Base-by-base conservation (phyloP, 2,113 vertebrate species). In the Equus przewalskii region DNA sequence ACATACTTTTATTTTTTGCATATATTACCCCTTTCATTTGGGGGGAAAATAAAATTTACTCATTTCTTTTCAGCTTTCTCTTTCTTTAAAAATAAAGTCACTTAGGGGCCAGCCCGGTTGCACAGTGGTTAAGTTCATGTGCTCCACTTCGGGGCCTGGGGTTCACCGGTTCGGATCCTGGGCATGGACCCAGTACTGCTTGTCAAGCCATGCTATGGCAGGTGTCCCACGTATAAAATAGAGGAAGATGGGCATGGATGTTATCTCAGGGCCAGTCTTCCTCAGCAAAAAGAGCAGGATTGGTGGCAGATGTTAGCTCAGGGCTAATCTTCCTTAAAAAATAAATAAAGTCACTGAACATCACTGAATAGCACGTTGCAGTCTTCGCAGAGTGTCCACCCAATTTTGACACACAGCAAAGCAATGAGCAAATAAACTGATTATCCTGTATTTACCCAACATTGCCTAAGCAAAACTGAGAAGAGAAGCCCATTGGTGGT, bases 41-140 rank as follows among this genome's bases (percentile, higher is more conserved):
- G 22, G 13, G 14, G 22, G 46, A 21, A n/a, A 80, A 24, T 60
- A 49, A 91, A 86, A 86, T 64, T 4, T 19, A 87, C 3, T 41
- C 33, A 51, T 67, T 94, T 94, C 70, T 65, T 84, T 84, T 94
- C 64, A 72, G 18, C 24, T 58, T 92, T 89, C 33, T 26, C 79
- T 91, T 73, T 33, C n/a, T 80, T 91, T 90, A 60, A 95, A 94
- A 67, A 51, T 26, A 85, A 65, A 82, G 10, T 69, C 46, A 76
- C 18, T 49, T 33, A 70, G 36, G 36, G 36, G 36, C 36, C 36
- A 41, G 36, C 36, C 3, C 36, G 36, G 36, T 41, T 41, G 36
- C 36, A 41, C 36, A 41, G 36, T 41, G 36, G 36, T 41, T 41
- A 41, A 41, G 36, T 41, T 41, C 36, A 41, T 41, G 36, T 41